A percentile compares a stretch with the other conserved stretches of the same genome.
phyloP scores from a whole-genome alignment of 2,113 vertebrate species.

The Glareola pratincola region DNA sequence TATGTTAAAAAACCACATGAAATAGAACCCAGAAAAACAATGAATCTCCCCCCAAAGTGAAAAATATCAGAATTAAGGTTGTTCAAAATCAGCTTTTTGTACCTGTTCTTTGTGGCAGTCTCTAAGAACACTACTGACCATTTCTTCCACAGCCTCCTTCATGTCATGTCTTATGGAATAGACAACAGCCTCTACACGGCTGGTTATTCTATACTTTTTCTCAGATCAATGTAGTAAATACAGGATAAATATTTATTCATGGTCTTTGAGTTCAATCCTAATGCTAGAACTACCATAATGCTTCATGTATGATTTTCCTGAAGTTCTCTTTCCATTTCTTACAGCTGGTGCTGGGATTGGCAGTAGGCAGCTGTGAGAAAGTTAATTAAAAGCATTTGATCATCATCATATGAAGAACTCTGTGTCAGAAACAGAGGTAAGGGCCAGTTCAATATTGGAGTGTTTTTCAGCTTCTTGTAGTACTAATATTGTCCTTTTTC shows the following conservation, averaged over 20 bases:
- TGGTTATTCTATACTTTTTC: neutral
- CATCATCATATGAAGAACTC: neutral
- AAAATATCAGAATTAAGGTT: neutral
- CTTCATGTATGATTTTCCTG: neutral
- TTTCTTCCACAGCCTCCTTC: neutral
- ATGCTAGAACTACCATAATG: neutral
- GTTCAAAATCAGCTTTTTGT: neutral
- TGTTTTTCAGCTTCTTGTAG: neutral
- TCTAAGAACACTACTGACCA: neutral
- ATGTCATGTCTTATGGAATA: fast-evolving
- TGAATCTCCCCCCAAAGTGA: neutral
- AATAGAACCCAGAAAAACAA: neutral
- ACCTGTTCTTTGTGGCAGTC: neutral
- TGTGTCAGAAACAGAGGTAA: neutral
- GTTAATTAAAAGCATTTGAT: neutral
- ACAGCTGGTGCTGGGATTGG: neutral
- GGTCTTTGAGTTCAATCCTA: neutral
- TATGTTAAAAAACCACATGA: neutral
- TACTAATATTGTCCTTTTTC: neutral
- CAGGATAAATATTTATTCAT: neutral
- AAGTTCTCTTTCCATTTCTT: neutral
- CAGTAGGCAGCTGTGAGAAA: neutral
- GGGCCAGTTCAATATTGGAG: neutral
- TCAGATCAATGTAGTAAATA: neutral
- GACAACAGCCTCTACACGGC: neutral